These are phyloP conservation scores for Notodonta ziczac DNA, from an alignment of 2,888 invertebrate genomes.

Conservation along the genomic window DNA sequence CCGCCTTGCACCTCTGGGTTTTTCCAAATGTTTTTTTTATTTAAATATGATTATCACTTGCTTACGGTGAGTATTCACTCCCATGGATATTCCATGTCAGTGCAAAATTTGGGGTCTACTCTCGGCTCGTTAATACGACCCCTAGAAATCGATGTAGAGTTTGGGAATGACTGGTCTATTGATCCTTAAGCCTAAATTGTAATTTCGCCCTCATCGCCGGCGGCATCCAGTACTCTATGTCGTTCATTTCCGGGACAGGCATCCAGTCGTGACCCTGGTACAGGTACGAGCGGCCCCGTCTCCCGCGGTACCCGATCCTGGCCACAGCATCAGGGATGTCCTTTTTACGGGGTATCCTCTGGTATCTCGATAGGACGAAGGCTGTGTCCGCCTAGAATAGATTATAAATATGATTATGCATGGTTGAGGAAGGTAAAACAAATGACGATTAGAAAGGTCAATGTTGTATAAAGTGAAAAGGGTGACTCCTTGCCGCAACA, in stretches of 20 bases:
- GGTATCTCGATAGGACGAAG: conserved; percentile 44
- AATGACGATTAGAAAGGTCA: too few species aligned
- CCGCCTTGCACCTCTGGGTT: too few species aligned
- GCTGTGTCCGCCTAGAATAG: conserved; percentile 38
- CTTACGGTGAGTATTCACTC: too few species aligned
- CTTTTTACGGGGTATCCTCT: conserved; percentile 51
- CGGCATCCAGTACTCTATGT: conserved; percentile 35
- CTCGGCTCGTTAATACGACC: too few species aligned
- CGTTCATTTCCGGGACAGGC: conserved; percentile 59
- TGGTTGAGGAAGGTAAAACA: too few species aligned
- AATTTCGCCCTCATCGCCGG: neutral
- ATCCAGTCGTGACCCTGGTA: conserved; percentile 69
- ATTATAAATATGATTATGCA: neutral
- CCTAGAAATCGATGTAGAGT: too few species aligned
- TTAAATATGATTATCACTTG: too few species aligned
- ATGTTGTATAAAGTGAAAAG: too few species aligned
- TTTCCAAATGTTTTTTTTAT: too few species aligned
- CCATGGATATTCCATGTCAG: too few species aligned
- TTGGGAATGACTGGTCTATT: neutral
- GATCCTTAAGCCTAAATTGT: neutral
- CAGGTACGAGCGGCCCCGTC: conserved; percentile 61
- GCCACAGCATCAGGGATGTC: conserved; percentile 53
- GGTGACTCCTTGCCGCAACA: too few species aligned
- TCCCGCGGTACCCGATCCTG: conserved; percentile 49
- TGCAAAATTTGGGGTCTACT: too few species aligned